A percentile compares a stretch with the other conserved stretches of the same genome.
phyloP scores from a whole-genome alignment of 2,797 vertebrate genomes.

The Podarcis siculus region DNA sequence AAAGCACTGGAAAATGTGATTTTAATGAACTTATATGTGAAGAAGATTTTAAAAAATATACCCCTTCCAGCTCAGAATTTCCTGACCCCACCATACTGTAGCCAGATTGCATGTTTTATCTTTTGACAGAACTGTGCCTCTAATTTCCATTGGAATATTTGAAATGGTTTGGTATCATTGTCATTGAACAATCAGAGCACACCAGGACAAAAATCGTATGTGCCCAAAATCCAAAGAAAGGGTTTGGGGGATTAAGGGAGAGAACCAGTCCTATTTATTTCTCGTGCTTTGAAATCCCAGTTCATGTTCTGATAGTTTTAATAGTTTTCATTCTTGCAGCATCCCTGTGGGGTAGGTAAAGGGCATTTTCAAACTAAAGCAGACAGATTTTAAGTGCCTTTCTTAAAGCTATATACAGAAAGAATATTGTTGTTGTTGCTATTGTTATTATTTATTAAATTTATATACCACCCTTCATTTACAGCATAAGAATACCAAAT shows the following conservation, averaged over 20 bases:
- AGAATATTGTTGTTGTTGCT: too few relatives aligned
- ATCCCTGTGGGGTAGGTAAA: background rate
- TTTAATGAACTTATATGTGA: background rate
- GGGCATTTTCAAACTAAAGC: background rate
- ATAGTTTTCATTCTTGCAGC: background rate
- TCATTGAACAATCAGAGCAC: background rate
- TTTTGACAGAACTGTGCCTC: background rate
- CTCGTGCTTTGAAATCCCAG: background rate
- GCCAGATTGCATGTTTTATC: background rate
- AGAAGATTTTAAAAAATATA: background rate
- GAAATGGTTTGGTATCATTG: background rate
- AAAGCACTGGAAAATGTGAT: background rate
- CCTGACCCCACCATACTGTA: background rate
- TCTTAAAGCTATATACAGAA: accelerated
- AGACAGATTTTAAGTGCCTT: background rate
- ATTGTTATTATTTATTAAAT: too few relatives aligned
- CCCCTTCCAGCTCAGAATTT: background rate
- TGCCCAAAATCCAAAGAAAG: background rate
- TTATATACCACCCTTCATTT: too few relatives aligned
- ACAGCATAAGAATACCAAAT: too few relatives aligned
- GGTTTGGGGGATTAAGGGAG: background rate
- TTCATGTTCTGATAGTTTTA: background rate
- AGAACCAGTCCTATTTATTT: background rate
- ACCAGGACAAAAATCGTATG: background rate
- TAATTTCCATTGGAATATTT: background rate